Conservation (phyloP, 2,113 vertebrate genomes). For the Sorex fumeus region DNA sequence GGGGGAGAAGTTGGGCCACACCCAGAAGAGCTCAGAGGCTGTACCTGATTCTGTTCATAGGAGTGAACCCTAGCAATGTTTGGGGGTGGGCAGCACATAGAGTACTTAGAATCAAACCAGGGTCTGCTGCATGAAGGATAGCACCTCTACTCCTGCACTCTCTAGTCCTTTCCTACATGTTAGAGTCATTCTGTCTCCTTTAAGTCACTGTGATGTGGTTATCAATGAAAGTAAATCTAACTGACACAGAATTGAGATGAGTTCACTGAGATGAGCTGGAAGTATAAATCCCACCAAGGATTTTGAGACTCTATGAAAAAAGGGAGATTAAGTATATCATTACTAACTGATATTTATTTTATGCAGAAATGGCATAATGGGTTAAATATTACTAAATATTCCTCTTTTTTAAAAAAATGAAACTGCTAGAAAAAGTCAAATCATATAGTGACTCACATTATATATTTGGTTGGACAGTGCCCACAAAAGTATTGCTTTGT, state of each 20-base stretch:
- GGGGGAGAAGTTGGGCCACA: no score
- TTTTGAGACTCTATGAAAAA: slow-evolving; percentile 36
- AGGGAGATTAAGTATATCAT: background rate
- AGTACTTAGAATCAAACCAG: no score
- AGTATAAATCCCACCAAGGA: background rate
- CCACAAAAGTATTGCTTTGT: background rate
- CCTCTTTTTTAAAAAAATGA: slow-evolving; percentile 33
- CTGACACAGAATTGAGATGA: background rate
- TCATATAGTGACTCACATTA: background rate
- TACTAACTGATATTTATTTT: slow-evolving; percentile 3
- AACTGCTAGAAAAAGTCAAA: background rate
- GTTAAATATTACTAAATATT: background rate
- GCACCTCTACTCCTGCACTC: no score
- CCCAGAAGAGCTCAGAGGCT: no score
- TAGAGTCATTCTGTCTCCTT: background rate
- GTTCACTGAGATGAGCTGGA: background rate
- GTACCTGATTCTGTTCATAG: background rate
- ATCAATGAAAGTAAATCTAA: background rate
- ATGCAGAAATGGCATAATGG: background rate
- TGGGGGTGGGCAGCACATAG: no score
- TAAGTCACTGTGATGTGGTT: slow-evolving; percentile 26
- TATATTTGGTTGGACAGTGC: background rate
- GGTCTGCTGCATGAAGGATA: no score
- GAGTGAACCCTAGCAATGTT: background rate
- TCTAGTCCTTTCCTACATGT: no score